Evolutionary conservation across 1,140 invertebrate species (phyloP).

Genomic region (Drosophila bocqueti): DNA sequence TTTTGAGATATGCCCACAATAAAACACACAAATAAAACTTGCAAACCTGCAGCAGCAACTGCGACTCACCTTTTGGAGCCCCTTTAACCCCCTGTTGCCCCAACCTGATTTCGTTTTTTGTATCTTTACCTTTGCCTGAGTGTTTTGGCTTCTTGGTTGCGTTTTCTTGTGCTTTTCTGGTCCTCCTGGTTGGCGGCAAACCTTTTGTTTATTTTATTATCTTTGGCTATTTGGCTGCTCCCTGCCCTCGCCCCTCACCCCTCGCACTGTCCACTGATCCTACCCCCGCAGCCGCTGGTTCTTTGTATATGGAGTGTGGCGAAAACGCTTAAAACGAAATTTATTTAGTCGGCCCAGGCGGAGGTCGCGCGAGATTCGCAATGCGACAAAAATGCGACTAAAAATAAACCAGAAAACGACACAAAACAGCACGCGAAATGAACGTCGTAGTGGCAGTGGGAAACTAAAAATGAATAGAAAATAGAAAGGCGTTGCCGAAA

Average conservation of each 20-base stretch:
- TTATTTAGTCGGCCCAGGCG: constrained; percentile 77
- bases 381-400: constrained; percentile 81
- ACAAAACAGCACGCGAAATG: constrained; percentile 27
- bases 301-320: constrained; percentile 82
- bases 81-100: constrained; percentile 11
- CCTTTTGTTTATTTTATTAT: constrained; percentile 84
- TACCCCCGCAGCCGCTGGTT: constrained; percentile 24
- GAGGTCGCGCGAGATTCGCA: constrained; percentile 68
- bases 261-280: constrained; percentile 14
- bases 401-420: constrained; percentile 67
- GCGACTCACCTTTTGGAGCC: constrained; percentile 65
- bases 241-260: constrained; percentile 29
- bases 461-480: constrained; percentile 74
- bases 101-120: neutral
- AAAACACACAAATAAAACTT: constrained; percentile 82
- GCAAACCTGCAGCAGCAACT: constrained; percentile 73
- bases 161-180: constrained; percentile 56
- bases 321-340: constrained; percentile 81
- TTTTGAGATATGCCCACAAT: constrained; percentile 83
- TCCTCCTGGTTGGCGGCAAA: constrained; percentile 60
- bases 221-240: constrained; percentile 76
- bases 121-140: constrained; percentile 23
- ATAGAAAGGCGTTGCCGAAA: constrained; percentile 46
- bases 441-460: constrained; percentile 14
- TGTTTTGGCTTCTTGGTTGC: constrained; percentile 59